Percentiles rank a stretch among this genome's conserved stretches.
phyloP scores from a whole-genome alignment of 2,797 vertebrate species.

The Morelia viridis region DNA sequence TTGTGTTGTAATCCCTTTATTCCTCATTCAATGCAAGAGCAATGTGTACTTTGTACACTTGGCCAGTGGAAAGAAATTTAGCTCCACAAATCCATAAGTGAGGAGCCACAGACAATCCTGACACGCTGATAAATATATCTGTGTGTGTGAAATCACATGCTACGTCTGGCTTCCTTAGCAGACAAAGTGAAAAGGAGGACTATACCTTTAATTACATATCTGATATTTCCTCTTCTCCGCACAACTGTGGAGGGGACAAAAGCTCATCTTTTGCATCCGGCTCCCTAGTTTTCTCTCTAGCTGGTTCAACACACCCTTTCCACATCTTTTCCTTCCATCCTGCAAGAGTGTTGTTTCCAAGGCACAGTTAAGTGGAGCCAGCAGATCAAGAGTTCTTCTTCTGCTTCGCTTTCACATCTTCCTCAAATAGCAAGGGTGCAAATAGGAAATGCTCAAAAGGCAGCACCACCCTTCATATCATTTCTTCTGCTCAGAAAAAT shows the following conservation, averaged over 20 bases:
- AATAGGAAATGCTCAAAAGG: background rate
- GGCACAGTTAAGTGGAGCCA: background rate
- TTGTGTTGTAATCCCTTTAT: background rate
- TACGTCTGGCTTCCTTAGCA: background rate
- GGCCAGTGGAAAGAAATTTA: background rate
- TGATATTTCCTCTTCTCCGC: background rate
- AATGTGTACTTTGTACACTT: background rate
- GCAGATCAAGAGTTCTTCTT: slow-evolving; percentile 4
- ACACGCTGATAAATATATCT: background rate
- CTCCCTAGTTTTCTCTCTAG: background rate
- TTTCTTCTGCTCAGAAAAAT: background rate
- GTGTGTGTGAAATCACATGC: background rate
- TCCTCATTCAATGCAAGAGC: background rate
- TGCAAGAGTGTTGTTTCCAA: background rate
- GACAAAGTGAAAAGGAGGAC: background rate
- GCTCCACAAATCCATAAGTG: background rate
- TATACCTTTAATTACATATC: background rate
- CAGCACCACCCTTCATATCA: background rate
- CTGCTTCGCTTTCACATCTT: slow-evolving; percentile 13
- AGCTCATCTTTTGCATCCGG: background rate
- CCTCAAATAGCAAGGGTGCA: background rate
- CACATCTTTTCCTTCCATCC: background rate
- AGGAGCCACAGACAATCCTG: background rate
- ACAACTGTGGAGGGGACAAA: background rate
- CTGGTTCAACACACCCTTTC: background rate